These are phyloP conservation scores for Phocoena phocoena DNA, from an alignment of 2,113 vertebrate species.

Conservation along the genomic window DNA sequence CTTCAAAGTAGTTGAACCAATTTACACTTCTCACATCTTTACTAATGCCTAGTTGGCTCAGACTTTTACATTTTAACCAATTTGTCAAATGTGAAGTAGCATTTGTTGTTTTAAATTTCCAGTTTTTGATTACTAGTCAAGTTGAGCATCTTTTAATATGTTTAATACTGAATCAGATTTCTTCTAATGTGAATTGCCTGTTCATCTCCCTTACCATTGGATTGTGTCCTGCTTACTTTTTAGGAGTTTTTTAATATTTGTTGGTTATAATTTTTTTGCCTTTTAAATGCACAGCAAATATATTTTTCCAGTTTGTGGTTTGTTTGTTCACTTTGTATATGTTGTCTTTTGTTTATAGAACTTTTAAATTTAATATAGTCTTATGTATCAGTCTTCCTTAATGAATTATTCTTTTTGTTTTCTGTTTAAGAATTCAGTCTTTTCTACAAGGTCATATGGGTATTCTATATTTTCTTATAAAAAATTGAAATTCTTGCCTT, in stretches of 20 bases:
- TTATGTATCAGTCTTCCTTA: background rate
- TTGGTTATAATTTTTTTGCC: background rate
- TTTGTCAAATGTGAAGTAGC: slow-evolving; percentile 3
- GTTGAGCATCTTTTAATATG: background rate
- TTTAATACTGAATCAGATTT: background rate
- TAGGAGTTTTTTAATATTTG: background rate
- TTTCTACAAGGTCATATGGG: background rate
- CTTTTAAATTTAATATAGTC: slow-evolving; percentile 11
- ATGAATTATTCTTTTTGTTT: background rate
- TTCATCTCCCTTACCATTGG: background rate
- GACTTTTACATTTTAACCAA: background rate
- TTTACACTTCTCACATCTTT: background rate
- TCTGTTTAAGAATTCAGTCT: background rate
- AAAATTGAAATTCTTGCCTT: slow-evolving; percentile 8
- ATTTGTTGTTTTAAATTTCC: background rate
- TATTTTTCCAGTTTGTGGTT: background rate
- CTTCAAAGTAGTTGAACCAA: background rate
- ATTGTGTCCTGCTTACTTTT: background rate
- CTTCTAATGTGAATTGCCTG: background rate
- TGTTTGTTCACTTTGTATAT: background rate
- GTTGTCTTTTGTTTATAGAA: background rate
- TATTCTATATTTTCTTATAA: slow-evolving; percentile 1
- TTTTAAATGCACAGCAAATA: background rate
- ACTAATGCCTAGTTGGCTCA: background rate
- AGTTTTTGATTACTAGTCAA: background rate